Conservation (phyloP, 1,140 invertebrate species). For the Sarcophaga bullata region DNA sequence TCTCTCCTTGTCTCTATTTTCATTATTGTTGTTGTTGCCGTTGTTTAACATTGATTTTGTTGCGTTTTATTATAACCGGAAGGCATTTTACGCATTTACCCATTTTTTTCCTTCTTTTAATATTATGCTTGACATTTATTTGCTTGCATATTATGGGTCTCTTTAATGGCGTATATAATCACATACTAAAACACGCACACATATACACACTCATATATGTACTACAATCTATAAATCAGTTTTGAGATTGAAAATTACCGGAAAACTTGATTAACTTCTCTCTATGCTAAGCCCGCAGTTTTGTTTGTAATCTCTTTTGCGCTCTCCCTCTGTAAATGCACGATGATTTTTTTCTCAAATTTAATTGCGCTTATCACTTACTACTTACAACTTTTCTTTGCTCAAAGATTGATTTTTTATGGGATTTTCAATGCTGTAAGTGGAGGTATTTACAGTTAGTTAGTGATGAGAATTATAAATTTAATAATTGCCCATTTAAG, state of each 20-base stretch:
- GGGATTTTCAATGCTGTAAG: background rate
- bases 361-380: constrained; percentile 5
- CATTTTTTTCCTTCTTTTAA: constrained; percentile 34
- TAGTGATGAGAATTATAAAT: background rate
- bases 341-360: too few species aligned
- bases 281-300: constrained; percentile 7
- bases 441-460: background rate
- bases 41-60: too few species aligned
- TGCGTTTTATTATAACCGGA: constrained; percentile 38
- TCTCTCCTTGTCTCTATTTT: background rate
- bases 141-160: background rate
- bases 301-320: constrained; percentile 10
- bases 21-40: too few species aligned
- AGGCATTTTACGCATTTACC: constrained; percentile 46
- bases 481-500: background rate
- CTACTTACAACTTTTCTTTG: background rate
- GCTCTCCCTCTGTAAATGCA: background rate
- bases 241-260: background rate
- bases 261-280: constrained; percentile 11
- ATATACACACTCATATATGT: too few species aligned
- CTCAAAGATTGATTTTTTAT: too few species aligned
- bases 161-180: background rate
- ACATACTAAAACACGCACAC: background rate
- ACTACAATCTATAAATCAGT: too few species aligned
- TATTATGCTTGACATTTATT: constrained; percentile 34